Base-by-base conservation (phyloP, 2,113 vertebrate species). In the Rhipidura dahli region DNA sequence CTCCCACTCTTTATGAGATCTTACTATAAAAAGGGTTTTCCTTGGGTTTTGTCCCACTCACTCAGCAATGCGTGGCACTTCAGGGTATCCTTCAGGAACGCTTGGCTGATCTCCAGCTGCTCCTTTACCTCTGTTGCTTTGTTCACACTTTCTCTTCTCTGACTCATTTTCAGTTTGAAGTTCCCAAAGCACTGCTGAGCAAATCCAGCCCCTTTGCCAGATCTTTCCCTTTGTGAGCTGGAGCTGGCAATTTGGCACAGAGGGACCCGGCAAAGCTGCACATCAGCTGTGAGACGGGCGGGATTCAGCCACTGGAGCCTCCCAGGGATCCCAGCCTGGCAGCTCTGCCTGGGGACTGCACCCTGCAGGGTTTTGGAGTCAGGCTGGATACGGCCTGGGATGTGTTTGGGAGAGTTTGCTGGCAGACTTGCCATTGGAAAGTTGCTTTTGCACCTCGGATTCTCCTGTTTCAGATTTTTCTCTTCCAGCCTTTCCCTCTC, bases 51-150 rank as follows among this genome's bases (percentile, higher is more conserved):
- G 44, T 91, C 78, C 59, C 59, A n/a, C 61, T 70, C 84, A 22
- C 66, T 73, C n/a, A 83, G 53, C 51, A 39, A 14, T 4, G 27
- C 0, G 1, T 77, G 72, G 47, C 75, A 78, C 54, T 50, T 94
- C 80, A 72, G 59, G 71, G 73, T 77, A 28, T 73, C 51, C 45
- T 87, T 85, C 73, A 86, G 69, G 31, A 88, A 7, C 59, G 26
- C 35, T 83, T 92, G 87, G 71, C 91, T 63, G 19, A 70, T 93
- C 65, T 94, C 86, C 93, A 93, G 84, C 78, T 73, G 49, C 53
- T 89, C 9, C 0, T 31, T 89, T 91, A 87, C 82, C 51, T 95
- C 88, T 87, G 54, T 54, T 85, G 68, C 87, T 87, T 80, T 81
- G 53, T 86, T 96, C 26, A 12, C 83, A 49, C 59, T 73, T 76